Percentiles rank a stretch among this genome's conserved stretches.
phyloP scores from a whole-genome alignment of 1,140 invertebrate genomes.

The Drosophila cardini region DNA sequence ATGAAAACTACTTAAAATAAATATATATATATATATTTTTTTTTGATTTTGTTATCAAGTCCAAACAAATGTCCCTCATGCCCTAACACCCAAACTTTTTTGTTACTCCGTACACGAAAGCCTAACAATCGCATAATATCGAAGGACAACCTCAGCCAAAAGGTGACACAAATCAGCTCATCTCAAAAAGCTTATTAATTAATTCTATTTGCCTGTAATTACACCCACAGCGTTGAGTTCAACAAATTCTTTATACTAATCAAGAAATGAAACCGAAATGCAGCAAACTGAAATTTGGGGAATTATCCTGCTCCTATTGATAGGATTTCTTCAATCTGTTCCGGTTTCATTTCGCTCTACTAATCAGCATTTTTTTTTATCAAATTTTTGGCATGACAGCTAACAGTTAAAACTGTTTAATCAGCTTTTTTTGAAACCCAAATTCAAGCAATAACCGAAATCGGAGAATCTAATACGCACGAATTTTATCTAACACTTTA shows the following conservation, averaged over 20 bases:
- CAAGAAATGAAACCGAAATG: slow-evolving; percentile 18
- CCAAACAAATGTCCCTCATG: slow-evolving; percentile 50
- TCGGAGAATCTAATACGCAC: slow-evolving; percentile 63
- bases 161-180: slow-evolving; percentile 82
- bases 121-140: slow-evolving; percentile 61
- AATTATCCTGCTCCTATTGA: not conserved
- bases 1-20: slow-evolving; percentile 10
- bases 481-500: slow-evolving; percentile 20
- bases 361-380: slow-evolving; percentile 15
- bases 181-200: slow-evolving; percentile 71
- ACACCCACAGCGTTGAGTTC: slow-evolving; percentile 37
- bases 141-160: slow-evolving; percentile 67
- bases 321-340: not conserved
- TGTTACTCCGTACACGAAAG: slow-evolving; percentile 63
- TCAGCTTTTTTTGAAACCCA: slow-evolving; percentile 35
- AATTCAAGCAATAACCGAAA: slow-evolving; percentile 35
- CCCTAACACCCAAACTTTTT: slow-evolving; percentile 64
- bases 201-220: slow-evolving; percentile 64
- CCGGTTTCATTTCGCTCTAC: slow-evolving; percentile 23
- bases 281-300: not conserved
- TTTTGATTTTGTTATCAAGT: slow-evolving; percentile 26
- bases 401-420: slow-evolving; percentile 58
- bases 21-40: too few species aligned
- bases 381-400: slow-evolving; percentile 68
- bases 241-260: slow-evolving; percentile 17